Conservation (phyloP, 2,113 vertebrate genomes). For the Istiophorus platypterus region DNA sequence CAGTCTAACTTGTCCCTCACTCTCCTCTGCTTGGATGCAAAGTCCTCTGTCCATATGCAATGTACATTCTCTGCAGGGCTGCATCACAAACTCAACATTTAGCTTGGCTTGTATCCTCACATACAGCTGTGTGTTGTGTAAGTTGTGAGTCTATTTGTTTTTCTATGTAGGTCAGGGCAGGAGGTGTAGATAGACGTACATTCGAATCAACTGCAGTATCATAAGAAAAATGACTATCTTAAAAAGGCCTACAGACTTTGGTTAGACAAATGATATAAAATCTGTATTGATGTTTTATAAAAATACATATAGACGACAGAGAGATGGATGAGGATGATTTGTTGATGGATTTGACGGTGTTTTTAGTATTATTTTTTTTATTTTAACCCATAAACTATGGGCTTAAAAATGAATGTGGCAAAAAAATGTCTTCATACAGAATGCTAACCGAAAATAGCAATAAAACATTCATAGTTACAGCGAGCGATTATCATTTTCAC, state of each 20-base stretch:
- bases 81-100: conserved; percentile 37
- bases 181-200: neutral
- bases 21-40: neutral
- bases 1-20: neutral
- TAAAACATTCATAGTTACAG: neutral
- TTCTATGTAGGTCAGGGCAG: neutral
- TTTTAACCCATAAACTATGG: too few relatives aligned
- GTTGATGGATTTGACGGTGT: neutral
- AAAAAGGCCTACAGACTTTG: neutral
- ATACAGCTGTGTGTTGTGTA: neutral
- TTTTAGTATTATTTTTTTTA: too few relatives aligned
- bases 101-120: conserved; percentile 12
- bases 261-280: neutral
- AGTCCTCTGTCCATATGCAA: neutral
- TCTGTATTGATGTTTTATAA: too few relatives aligned
- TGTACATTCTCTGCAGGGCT: conserved; percentile 3
- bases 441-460: neutral
- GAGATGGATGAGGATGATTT: neutral
- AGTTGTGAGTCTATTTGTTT: neutral
- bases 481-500: conserved; percentile 26
- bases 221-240: neutral
- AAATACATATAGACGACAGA: neutral
- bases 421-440: neutral
- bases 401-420: neutral
- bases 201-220: neutral